Percentiles rank a stretch among this genome's conserved stretches.
These are phyloP conservation scores for Phacellophora camtschatica DNA, from an alignment of 30 jellyfish, hydroid and myxozoan genomes.

Conservation along the genomic window DNA sequence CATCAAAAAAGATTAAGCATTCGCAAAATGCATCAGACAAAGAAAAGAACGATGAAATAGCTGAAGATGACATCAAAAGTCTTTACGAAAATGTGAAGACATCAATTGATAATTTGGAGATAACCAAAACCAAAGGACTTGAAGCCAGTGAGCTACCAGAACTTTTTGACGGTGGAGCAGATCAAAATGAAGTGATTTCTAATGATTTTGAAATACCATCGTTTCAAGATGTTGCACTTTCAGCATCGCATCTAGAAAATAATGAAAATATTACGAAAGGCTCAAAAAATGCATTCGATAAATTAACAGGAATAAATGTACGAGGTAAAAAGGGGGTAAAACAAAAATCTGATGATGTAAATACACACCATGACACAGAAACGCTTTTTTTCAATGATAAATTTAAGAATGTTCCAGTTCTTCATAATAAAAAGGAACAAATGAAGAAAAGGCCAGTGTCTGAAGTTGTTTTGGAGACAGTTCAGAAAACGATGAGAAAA, in stretches of 20 bases:
- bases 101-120: background rate
- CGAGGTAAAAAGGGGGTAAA: background rate
- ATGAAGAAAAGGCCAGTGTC: background rate
- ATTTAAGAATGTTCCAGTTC: background rate
- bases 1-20: background rate
- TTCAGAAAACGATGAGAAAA: constrained; percentile 10
- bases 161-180: constrained; percentile 24
- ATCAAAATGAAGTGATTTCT: constrained; percentile 49
- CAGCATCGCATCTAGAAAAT: too few species aligned
- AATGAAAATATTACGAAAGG: background rate
- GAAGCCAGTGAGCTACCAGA: constrained; percentile 15
- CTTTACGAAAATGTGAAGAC: background rate
- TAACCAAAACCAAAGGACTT: background rate
- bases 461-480: background rate
- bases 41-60: background rate
- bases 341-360: background rate
- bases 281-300: background rate
- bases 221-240: background rate
- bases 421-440: background rate
- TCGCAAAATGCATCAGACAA: background rate
- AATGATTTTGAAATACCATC: constrained; percentile 37
- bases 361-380: background rate
- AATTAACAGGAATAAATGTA: background rate
- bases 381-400: background rate
- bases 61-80: background rate